Evolutionary conservation across 2,113 vertebrate species (phyloP).

Genomic region (Microcebus ravelobensis): DNA sequence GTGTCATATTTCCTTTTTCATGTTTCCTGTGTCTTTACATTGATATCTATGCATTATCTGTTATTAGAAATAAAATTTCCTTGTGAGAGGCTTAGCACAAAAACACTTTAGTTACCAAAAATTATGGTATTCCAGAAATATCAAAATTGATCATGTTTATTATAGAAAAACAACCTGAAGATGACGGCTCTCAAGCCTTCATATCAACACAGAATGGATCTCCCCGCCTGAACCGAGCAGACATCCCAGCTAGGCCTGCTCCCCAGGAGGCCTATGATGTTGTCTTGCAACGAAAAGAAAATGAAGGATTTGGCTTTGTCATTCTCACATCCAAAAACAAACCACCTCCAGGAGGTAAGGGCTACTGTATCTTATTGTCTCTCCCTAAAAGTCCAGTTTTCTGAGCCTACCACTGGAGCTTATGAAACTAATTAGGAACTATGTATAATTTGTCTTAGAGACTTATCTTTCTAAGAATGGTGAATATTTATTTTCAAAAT

Average conservation of each 20-base stretch:
- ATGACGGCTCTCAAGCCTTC: conserved; percentile 76
- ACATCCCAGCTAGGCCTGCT: conserved; percentile 73
- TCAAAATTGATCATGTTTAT: conserved; percentile 51
- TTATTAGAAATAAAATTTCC: neutral
- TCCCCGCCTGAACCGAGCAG: conserved; percentile 83
- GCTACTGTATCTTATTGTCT: accelerated
- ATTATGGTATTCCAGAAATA: conserved; percentile 45
- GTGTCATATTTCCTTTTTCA: no score
- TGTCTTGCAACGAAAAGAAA: conserved; percentile 94
- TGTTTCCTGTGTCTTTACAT: no score
- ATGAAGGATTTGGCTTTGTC: conserved; percentile 97
- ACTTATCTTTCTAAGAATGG: neutral
- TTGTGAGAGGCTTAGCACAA: neutral
- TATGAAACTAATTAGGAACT: neutral
- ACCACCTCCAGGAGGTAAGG: conserved; percentile 95
- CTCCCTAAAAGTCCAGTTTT: neutral
- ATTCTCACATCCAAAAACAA: conserved; percentile 99
- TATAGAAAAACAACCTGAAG: conserved; percentile 84
- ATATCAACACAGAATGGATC: conserved; percentile 85
- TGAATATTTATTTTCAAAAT: conserved; percentile 29
- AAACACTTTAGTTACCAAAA: neutral
- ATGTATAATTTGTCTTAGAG: neutral
- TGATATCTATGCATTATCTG: neutral
- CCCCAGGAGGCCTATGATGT: conserved; percentile 91
- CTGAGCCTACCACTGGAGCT: neutral